Evolutionary conservation across 2,797 vertebrate genomes (phyloP).

Genomic region (Fistularia tabacaria): DNA sequence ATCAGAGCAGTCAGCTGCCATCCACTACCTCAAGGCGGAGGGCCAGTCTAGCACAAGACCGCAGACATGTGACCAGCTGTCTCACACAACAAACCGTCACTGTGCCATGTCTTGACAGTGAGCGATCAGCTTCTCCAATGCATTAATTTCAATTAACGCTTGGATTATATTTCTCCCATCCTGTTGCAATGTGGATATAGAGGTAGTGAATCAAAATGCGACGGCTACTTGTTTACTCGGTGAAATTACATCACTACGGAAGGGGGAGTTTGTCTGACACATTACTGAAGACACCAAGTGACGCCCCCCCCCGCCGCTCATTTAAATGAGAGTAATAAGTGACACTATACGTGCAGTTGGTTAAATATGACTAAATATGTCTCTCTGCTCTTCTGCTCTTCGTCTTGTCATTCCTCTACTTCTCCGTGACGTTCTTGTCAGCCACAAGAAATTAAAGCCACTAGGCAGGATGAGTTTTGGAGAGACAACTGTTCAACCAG

Average conservation of each 20-base stretch:
- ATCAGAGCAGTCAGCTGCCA: conserved; percentile 64
- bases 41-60: conserved; percentile 62
- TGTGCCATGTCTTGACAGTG: conserved; percentile 28
- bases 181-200: conserved; percentile 18
- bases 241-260: conserved; percentile 63
- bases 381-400: conserved; percentile 56
- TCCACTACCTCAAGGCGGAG: conserved; percentile 60
- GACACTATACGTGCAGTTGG: conserved; percentile 75
- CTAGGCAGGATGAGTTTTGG: conserved; percentile 47
- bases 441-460: conserved; percentile 29
- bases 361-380: conserved; percentile 79
- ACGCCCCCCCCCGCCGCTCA: too few species aligned
- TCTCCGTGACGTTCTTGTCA: conserved; percentile 5
- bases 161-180: conserved; percentile 16
- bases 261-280: conserved; percentile 50
- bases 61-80: conserved; percentile 61
- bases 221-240: conserved; percentile 47
- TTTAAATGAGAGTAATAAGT: too few species aligned
- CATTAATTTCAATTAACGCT: not conserved
- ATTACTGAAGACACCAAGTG: conserved; percentile 54
- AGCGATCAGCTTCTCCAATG: conserved; percentile 9
- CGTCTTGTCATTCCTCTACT: conserved; percentile 39
- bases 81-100: conserved; percentile 47
- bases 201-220: too few species aligned
- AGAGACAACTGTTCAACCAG: conserved; percentile 40